Conservation (phyloP, 1,140 invertebrate genomes). For the Cherax destructor region DNA sequence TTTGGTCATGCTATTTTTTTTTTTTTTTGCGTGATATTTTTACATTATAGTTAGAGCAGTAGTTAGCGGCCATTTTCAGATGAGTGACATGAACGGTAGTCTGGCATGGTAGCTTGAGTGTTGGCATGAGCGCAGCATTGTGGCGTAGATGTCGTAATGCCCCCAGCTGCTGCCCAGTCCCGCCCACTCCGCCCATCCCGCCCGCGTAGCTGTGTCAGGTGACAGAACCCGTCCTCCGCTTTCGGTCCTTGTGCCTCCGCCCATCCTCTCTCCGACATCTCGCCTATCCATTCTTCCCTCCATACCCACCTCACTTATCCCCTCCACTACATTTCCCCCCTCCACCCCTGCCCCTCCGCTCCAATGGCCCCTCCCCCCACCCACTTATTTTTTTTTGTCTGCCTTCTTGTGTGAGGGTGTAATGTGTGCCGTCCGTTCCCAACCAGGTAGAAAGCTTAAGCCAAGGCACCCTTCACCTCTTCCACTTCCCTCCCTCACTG, state of each 20-base stretch:
- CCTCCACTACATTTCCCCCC: not conserved
- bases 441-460: too few species aligned
- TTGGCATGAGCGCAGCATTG: conserved; percentile 24
- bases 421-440: too few species aligned
- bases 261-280: too few species aligned
- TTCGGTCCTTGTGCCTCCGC: not conserved
- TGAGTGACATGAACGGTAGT: conserved; percentile 30
- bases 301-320: not conserved
- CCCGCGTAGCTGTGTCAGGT: not conserved
- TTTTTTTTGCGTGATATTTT: not conserved
- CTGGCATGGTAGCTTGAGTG: conserved; percentile 26
- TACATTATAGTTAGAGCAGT: conserved; percentile 16
- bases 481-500: not conserved
- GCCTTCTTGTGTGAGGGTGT: not conserved
- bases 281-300: too few species aligned
- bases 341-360: not conserved
- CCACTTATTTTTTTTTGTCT: not conserved
- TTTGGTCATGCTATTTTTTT: conserved; percentile 22
- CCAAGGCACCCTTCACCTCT: not conserved
- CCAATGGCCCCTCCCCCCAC: not conserved
- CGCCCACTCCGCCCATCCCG: not conserved
- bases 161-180: not conserved
- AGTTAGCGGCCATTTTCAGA: conserved; percentile 26
- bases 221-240: not conserved
- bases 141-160: conserved; percentile 20